Evolutionary conservation across 2,113 vertebrate species (phyloP).

Genomic region (Glareola pratincola): DNA sequence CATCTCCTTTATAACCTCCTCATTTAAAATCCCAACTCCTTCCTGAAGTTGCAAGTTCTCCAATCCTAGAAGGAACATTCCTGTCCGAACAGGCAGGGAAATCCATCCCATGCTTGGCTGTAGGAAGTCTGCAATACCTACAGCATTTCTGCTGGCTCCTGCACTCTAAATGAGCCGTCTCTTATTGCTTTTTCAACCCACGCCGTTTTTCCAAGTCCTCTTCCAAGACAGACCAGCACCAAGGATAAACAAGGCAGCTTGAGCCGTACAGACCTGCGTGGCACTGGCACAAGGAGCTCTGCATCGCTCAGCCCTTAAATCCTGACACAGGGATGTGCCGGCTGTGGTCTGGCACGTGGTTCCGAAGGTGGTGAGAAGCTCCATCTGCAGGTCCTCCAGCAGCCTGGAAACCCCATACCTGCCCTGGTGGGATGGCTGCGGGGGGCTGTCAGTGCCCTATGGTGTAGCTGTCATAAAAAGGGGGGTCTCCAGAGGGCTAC

Average conservation of each 20-base stretch:
- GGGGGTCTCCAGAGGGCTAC: neutral
- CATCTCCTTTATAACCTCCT: neutral
- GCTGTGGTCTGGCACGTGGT: accelerated
- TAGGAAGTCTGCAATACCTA: neutral
- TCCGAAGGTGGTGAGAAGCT: neutral
- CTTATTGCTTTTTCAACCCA: neutral
- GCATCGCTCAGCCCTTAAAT: neutral
- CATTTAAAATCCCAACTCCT: neutral
- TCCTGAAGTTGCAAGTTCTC: neutral
- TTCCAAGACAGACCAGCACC: neutral
- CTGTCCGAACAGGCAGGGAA: neutral
- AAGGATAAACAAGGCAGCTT: neutral
- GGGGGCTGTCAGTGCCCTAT: neutral
- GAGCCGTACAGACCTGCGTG: neutral
- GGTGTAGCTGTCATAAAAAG: neutral
- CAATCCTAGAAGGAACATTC: neutral
- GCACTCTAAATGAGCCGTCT: neutral
- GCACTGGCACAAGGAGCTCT: neutral
- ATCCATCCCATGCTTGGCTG: neutral
- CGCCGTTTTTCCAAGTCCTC: neutral
- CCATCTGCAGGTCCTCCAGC: neutral
- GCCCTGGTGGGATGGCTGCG: neutral
- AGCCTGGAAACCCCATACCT: neutral
- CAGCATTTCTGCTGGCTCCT: neutral
- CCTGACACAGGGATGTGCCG: neutral